phyloP scores from a whole-genome alignment of 2,113 vertebrate genomes.

The Sus scrofa region DNA sequence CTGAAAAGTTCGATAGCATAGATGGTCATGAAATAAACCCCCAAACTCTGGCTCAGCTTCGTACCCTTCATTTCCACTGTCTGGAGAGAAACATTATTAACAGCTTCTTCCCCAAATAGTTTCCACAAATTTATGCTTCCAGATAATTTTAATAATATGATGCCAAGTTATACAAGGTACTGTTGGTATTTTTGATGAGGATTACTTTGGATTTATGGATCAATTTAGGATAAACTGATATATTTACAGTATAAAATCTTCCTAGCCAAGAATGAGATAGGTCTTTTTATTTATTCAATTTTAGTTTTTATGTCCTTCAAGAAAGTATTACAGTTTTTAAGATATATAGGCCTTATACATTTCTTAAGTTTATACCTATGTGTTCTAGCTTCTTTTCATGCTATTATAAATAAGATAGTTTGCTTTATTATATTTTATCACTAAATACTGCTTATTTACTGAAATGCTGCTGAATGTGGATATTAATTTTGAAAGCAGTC shows the following conservation, averaged over 20 bases:
- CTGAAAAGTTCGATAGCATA: background rate
- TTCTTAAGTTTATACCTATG: background rate
- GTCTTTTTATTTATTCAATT: background rate
- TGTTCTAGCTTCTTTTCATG: slow-evolving; percentile 3
- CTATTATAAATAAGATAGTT: background rate
- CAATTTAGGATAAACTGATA: background rate
- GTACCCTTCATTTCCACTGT: background rate
- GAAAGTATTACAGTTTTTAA: background rate
- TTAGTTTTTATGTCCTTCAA: slow-evolving; percentile 41
- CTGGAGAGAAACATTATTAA: background rate
- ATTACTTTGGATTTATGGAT: background rate
- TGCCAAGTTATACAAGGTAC: background rate
- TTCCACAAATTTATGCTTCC: background rate
- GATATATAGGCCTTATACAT: background rate
- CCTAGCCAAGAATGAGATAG: background rate
- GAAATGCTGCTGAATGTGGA: background rate
- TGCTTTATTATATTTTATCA: slow-evolving; percentile 14
- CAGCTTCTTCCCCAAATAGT: background rate
- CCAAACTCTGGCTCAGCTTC: background rate
- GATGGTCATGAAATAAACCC: background rate
- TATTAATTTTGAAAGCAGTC: slow-evolving; percentile 49
- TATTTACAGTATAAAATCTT: background rate
- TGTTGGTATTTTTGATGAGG: background rate
- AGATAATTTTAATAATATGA: background rate
- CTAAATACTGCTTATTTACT: background rate